phyloP scores from a whole-genome alignment of 2,888 invertebrate genomes.

The Gastrophysa polygoni region DNA sequence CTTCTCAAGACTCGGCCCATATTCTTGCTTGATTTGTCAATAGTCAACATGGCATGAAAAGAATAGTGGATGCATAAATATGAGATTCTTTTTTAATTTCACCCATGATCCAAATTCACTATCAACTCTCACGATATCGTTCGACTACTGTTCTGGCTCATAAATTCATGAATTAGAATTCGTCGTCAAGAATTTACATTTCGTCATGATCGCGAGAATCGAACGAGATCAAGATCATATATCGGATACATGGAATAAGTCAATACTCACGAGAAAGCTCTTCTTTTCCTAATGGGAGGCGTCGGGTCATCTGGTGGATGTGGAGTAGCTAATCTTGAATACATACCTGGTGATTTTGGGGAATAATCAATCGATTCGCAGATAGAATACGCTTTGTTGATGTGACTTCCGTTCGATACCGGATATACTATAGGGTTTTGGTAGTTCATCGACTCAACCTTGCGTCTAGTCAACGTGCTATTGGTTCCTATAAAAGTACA shows the following conservation, averaged over 20 bases:
- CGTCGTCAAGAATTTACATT: neutral
- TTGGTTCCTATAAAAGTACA: slow-evolving; percentile 21
- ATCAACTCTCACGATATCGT: too few relatives aligned
- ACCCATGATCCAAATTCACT: too few relatives aligned
- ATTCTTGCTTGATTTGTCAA: too few relatives aligned
- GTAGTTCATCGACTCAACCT: slow-evolving; percentile 11
- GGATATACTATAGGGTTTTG: neutral
- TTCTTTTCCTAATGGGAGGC: slow-evolving; percentile 59
- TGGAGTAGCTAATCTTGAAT: slow-evolving; percentile 29
- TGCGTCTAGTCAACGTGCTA: slow-evolving; percentile 19
- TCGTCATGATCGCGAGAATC: too few relatives aligned
- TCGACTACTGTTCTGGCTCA: too few relatives aligned
- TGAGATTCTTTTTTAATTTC: too few relatives aligned
- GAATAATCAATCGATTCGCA: slow-evolving; percentile 27
- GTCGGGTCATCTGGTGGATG: slow-evolving; percentile 35
- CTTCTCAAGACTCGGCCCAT: too few relatives aligned
- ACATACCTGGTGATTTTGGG: slow-evolving; percentile 17
- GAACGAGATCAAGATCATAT: too few relatives aligned
- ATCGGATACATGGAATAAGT: neutral
- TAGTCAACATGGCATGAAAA: too few relatives aligned
- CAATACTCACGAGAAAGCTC: slow-evolving; percentile 58
- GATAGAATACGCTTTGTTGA: slow-evolving; percentile 34
- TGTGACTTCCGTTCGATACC: slow-evolving; percentile 15
- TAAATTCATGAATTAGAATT: too few relatives aligned
- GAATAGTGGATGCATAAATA: too few relatives aligned